Evolutionary conservation across 2,888 invertebrate genomes (phyloP), one percentile per base, ranked within the genome.

Genomic region (Rhagium mordax): DNA sequence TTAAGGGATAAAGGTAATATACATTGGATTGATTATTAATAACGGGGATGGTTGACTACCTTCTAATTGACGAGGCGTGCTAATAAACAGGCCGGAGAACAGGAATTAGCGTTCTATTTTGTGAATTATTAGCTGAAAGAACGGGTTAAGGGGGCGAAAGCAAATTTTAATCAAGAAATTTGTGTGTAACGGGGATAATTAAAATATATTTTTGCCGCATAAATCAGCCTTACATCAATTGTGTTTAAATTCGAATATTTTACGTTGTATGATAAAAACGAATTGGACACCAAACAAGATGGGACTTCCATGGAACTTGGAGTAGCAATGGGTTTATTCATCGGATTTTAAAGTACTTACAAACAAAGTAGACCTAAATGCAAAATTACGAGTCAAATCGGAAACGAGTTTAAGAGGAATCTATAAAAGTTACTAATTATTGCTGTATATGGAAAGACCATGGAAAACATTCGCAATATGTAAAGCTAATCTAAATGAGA

Each of bases 11-110:
- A 61, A 57, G 57, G 59, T 60, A 49, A 33, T 47, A 51, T 41
- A 16, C 27, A 41, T 33, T 15, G 61, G 69, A 69, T 69, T 61
- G 61, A 53, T 69, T 69, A 69, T 69, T 69, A 69, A 61, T 69
- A 69, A 61, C 27, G 7, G 18, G 27, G 15, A 59, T 41, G 41
- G 41, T 8, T n/a, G 47, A 47, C n/a, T 10, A n/a, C 33, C n/a
- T 61, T 61, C 18, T 61, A 61, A 41, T 47, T 41, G 47, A 47
- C 47, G 47, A 47, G 6, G 47, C 20, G 7, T 61, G 4, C 55
- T 27, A 24, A 55, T 55, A 55, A 55, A 13, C 55, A 20, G 51
- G 20, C 27, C 3, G 24, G 20, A 8, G 20, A 24, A 6, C 55
- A 20, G 51, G 20, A 51, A 51, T 51, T 51, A 20, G 18, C 7